These are phyloP conservation scores for Mandrillus leucophaeus DNA, from an alignment of 2,113 vertebrate genomes.

Conservation along the genomic window DNA sequence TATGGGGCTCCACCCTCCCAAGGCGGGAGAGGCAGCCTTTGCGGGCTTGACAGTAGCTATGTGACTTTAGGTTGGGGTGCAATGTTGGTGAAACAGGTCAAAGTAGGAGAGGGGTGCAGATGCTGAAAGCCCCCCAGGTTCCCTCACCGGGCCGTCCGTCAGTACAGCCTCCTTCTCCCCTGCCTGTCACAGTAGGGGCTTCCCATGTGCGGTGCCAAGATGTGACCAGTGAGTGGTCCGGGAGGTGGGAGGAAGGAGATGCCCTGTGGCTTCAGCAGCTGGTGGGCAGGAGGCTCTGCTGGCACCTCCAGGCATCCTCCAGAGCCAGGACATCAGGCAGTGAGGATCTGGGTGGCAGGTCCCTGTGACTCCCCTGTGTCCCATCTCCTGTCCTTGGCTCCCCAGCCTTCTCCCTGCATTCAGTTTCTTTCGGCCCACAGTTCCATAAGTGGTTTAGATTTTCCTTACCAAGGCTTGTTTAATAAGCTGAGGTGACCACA, in stretches of 20 bases:
- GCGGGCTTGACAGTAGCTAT: neutral
- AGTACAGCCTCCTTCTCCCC: neutral
- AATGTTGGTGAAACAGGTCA: no score
- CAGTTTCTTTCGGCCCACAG: neutral
- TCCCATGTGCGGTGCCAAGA: neutral
- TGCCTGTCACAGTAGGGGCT: neutral
- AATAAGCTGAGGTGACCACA: neutral
- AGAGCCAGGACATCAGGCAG: neutral
- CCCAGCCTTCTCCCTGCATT: neutral
- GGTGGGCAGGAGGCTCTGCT: neutral
- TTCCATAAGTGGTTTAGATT: neutral
- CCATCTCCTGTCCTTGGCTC: neutral
- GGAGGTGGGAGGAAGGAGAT: neutral
- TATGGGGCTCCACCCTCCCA: neutral
- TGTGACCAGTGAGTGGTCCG: neutral
- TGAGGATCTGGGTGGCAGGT: no score
- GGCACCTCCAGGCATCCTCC: accelerated
- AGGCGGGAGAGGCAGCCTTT: accelerated
- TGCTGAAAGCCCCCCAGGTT: neutral
- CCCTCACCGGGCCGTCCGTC: neutral
- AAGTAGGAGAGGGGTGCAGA: neutral
- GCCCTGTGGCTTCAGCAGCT: neutral
- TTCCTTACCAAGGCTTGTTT: neutral
- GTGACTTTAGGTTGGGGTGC: neutral
- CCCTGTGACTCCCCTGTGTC: neutral